phyloP scores from a whole-genome alignment of 2,113 vertebrate species.

The Bos javanicus region DNA sequence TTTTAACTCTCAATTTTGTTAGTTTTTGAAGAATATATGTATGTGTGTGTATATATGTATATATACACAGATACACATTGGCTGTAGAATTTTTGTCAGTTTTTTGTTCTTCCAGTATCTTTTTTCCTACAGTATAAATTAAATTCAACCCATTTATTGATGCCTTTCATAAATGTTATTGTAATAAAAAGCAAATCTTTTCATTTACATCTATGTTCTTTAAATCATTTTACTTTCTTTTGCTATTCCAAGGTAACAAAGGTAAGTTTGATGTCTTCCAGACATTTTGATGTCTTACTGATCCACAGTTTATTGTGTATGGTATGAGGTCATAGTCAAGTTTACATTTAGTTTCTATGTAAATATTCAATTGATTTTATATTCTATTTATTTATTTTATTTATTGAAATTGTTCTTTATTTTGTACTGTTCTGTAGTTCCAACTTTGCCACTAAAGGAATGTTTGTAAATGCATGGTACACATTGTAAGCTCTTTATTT shows the following conservation, averaged over 20 bases:
- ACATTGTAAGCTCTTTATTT: background rate
- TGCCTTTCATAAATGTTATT: background rate
- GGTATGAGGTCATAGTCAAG: background rate
- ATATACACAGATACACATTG: background rate
- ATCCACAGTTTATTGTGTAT: background rate
- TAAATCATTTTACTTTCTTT: background rate
- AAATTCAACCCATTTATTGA: background rate
- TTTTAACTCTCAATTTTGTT: background rate
- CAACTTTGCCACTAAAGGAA: background rate
- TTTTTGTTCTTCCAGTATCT: background rate
- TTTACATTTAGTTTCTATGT: background rate
- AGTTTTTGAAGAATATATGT: background rate
- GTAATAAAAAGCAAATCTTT: background rate
- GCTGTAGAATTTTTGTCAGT: background rate
- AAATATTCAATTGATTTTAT: background rate
- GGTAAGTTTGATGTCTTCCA: background rate
- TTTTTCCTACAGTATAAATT: background rate
- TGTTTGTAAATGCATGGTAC: background rate
- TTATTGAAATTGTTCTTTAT: background rate
- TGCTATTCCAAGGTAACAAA: background rate
- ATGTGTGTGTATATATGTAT: background rate
- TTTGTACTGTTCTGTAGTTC: background rate
- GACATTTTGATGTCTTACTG: background rate
- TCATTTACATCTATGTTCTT: background rate
- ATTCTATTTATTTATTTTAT: background rate